Base-by-base conservation (phyloP, 2,113 vertebrate species). In the Charadrius vociferus region DNA sequence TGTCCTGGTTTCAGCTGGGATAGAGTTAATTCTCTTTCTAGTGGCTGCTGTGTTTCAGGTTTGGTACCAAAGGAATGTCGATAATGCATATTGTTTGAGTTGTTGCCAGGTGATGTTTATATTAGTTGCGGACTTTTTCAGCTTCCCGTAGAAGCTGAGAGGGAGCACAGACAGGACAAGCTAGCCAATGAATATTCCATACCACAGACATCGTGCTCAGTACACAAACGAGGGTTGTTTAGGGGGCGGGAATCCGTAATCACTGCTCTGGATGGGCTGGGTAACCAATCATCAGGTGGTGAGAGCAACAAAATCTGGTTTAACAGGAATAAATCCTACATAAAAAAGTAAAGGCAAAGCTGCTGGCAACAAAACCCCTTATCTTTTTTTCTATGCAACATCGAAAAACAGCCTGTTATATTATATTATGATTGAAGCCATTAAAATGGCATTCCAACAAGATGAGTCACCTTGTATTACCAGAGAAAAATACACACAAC, bases 381-480 rank as follows among this genome's bases (percentile, higher is more conserved):
- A 4, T n/a, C 19, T 77, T 45, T 62, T 95, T 85, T 72, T 50
- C 52, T 80, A 49, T 0, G 1, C 77, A 87, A 67, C 65, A 74
- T 2, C 85, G 50, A 77, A 81, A 96, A 50, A 0, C 56, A 77
- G 22, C 27, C 47, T 63, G 27, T 47, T 53, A 23, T 4, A 34
- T 13, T 74, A 50, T 52, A 67, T 52, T 74, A 39, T 18, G 27
- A 87, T 13, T 61, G 49, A 82, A 88, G 73, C n/a, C 77, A 95
- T 94, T 86, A 81, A 95, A 94, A 96, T 90, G 81, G 79, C 75
- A 94, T 87, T 90, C 89, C 72, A 93, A 91, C 66, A 81, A 81
- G 85, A 41, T 53, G 39, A 65, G 30, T 71, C 53, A 80, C 36
- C 39, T 59, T 47, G 14, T 9, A 32, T 17, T 36, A 27, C 17